These are phyloP conservation scores for Castor canadensis DNA, from an alignment of 2,113 vertebrate species.

Conservation along the genomic window DNA sequence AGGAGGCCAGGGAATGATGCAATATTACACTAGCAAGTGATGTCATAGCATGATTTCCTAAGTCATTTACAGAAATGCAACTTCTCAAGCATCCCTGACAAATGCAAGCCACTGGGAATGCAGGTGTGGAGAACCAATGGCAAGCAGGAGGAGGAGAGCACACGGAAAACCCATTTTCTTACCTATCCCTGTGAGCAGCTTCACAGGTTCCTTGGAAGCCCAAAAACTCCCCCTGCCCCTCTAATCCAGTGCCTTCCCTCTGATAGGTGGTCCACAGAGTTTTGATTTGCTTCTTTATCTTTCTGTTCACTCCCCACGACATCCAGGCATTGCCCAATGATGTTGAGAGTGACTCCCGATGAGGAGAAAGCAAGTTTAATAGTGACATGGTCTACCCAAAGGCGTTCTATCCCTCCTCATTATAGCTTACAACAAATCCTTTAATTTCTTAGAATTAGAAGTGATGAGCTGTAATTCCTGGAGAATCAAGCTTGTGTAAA, in stretches of 20 bases:
- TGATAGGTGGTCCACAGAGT: neutral
- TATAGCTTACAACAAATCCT: neutral
- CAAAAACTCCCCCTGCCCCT: slow-evolving; percentile 30
- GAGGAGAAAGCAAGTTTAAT: slow-evolving; percentile 37
- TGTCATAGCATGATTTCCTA: slow-evolving; percentile 74
- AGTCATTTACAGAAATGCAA: slow-evolving; percentile 70
- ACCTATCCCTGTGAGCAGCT: slow-evolving; percentile 22
- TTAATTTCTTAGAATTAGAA: slow-evolving; percentile 54
- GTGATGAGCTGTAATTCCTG: neutral
- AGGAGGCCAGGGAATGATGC: slow-evolving; percentile 69
- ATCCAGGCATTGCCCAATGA: neutral
- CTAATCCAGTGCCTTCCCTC: slow-evolving; percentile 21
- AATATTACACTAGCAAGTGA: slow-evolving; percentile 74
- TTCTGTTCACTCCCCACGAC: neutral
- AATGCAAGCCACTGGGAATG: slow-evolving; percentile 62
- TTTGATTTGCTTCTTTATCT: slow-evolving; percentile 45
- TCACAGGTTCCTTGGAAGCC: slow-evolving; percentile 26
- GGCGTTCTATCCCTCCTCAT: neutral
- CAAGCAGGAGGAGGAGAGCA: neutral
- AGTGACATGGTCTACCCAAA: neutral
- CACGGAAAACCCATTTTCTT: slow-evolving; percentile 40
- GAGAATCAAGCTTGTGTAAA: slow-evolving; percentile 26
- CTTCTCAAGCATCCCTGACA: slow-evolving; percentile 59
- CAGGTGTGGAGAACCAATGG: slow-evolving; percentile 42
- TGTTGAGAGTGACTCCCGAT: slow-evolving; percentile 15